phyloP scores from a whole-genome alignment of 2,888 invertebrate genomes.

The Galeruca laticollis region DNA sequence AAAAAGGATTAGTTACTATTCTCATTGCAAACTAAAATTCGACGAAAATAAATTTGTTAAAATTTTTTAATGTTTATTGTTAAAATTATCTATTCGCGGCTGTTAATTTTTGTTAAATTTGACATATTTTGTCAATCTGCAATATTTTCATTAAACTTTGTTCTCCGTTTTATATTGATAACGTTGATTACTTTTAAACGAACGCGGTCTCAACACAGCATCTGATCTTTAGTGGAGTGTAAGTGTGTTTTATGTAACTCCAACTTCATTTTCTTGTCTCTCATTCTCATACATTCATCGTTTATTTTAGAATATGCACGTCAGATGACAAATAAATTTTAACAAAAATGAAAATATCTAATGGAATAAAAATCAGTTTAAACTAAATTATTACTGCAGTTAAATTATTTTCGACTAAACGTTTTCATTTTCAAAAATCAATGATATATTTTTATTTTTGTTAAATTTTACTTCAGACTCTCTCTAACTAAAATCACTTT shows the following conservation, averaged over 20 bases:
- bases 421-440: not conserved
- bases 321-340: not conserved
- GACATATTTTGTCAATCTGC: conserved; percentile 42
- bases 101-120: conserved; percentile 45
- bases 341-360: not conserved
- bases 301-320: not conserved
- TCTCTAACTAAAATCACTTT: not conserved
- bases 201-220: conserved; percentile 60
- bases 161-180: conserved; percentile 43
- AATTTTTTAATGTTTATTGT: not conserved
- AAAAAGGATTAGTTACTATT: no score
- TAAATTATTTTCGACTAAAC: no score
- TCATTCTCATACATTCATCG: not conserved
- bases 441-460: not conserved
- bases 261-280: no score
- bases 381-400: no score
- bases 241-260: conserved; percentile 6
- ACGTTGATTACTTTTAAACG: conserved; percentile 55
- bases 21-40: no score
- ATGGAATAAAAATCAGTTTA: not conserved
- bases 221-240: conserved; percentile 14
- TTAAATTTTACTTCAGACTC: conserved; percentile 8
- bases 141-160: conserved; percentile 44
- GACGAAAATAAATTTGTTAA: no score
- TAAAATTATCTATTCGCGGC: conserved; percentile 9